Conservation (phyloP, 2,888 invertebrate genomes). For the Euspilapteryx auroguttella region DNA sequence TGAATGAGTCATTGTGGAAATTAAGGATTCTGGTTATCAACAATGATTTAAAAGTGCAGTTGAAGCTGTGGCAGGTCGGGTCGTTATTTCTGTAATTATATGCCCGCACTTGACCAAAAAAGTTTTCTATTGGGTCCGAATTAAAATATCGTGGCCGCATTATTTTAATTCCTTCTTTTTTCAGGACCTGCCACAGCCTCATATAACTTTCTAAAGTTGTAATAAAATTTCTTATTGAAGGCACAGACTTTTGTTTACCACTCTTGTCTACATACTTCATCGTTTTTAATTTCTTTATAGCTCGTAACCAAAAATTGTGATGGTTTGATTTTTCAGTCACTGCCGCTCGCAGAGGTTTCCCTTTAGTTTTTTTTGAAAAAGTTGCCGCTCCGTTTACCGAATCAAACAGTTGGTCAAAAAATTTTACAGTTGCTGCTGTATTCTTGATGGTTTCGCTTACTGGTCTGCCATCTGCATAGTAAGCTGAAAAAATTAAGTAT, state of each 20-base stretch:
- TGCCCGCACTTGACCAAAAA: constrained; percentile 3
- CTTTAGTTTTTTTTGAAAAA: not conserved
- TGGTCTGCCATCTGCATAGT: constrained; percentile 2
- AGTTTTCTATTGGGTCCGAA: constrained; percentile 7
- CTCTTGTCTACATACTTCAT: constrained; percentile 7
- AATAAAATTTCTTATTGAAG: constrained; percentile 8
- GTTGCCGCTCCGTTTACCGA: not conserved
- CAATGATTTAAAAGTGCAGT: not conserved
- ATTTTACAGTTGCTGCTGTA: not conserved
- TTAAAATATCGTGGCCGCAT: constrained; percentile 7
- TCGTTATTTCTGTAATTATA: constrained; percentile 2
- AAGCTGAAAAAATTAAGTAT: not conserved
- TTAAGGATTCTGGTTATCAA: constrained; percentile 1
- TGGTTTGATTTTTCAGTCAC: not conserved
- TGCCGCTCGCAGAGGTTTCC: not conserved
- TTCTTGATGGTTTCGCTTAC: constrained; percentile 1
- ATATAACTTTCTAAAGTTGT: constrained; percentile 7
- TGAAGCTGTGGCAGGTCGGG: constrained; percentile 1
- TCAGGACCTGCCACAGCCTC: constrained; percentile 5
- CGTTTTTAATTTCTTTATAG: constrained; percentile 6
- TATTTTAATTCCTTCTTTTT: constrained; percentile 5
- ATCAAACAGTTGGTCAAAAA: not conserved
- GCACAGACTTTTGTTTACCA: constrained; percentile 7
- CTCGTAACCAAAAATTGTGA: not conserved
- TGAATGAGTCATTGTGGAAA: not conserved